Base-by-base conservation (phyloP, 2,888 invertebrate genomes). In the Sclerodermus sp. region DNA sequence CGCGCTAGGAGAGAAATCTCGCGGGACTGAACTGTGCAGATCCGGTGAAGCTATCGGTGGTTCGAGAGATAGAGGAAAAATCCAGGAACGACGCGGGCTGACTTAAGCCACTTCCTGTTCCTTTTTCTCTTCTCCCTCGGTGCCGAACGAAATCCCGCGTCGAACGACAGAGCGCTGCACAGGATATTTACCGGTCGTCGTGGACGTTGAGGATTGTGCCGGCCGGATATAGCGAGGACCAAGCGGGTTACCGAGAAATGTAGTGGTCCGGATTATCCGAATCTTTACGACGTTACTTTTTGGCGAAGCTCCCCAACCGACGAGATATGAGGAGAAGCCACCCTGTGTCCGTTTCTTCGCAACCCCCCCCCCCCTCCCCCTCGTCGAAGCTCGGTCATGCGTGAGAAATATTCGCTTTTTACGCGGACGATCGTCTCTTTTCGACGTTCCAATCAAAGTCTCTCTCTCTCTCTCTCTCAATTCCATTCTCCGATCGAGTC, bases 211-310 rank as follows among this genome's bases (percentile, higher is more conserved):
- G 62, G 54, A 57, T 63, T 54, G 52, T 49, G 46, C 42, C 55
- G 55, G 45, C 53, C 57, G 51, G 53, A 56, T 61, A 55, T 46
- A 47, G 38, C 29, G 15, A 32, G 18, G 37, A 30, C 37, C 42
- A 37, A 53, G 52, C 55, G 54, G 57, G 64, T 55, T 62, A 60
- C 47, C 42, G 23, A 45, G 49, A 47, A 61, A 63, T 49, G 49
- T 55, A 60, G 55, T 44, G 47, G 51, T 41, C 16, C 42, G 67
- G 63, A 66, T 66, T 67, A 66, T 67, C 66, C 57, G 58, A 53
- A 61, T 66, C 59, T 67, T 67, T 67, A 67, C 63, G 63, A 66
- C 53, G 55, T 58, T 62, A 62, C 60, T 66, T 66, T 67, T 57
- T 45, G 57, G 58, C 49, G 17, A 15, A 16, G 17, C 23, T 23